These are phyloP conservation scores for Drosophila nebulosa DNA, from an alignment of 1,140 invertebrate genomes.

Conservation along the genomic window DNA sequence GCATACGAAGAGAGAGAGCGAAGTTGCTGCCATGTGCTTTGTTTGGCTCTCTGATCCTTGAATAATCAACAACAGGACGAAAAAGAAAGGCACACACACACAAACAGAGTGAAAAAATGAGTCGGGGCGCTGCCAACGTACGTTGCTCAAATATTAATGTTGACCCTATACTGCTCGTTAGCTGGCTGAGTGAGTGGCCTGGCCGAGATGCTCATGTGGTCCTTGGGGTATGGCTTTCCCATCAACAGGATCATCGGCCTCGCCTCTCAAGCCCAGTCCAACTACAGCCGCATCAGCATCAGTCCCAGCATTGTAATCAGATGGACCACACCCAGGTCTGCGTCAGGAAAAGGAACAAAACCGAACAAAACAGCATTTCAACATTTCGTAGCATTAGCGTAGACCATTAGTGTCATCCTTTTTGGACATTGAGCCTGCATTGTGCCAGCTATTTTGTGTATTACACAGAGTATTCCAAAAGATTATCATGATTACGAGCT, in stretches of 20 bases:
- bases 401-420: background rate
- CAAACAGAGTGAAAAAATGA: slow-evolving; percentile 37
- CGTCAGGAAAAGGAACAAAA: background rate
- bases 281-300: background rate
- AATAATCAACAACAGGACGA: slow-evolving; percentile 70
- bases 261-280: background rate
- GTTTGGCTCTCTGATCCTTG: slow-evolving; percentile 73
- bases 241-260: slow-evolving; percentile 3
- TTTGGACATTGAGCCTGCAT: background rate
- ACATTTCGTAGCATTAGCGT: background rate
- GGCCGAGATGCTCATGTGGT: slow-evolving; percentile 1
- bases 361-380: background rate
- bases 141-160: slow-evolving; percentile 77
- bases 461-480: background rate
- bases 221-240: slow-evolving; percentile 1
- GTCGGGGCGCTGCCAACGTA: slow-evolving; percentile 49
- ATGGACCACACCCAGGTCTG: background rate
- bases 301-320: background rate
- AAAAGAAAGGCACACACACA: slow-evolving; percentile 27
- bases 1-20: slow-evolving; percentile 4
- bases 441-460: background rate
- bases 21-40: slow-evolving; percentile 67
- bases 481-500: background rate
- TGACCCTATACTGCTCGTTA: slow-evolving; percentile 74
- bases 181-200: slow-evolving; percentile 9